Base-by-base conservation (phyloP, 1,140 invertebrate genomes). In the Colletes latitarsis region DNA sequence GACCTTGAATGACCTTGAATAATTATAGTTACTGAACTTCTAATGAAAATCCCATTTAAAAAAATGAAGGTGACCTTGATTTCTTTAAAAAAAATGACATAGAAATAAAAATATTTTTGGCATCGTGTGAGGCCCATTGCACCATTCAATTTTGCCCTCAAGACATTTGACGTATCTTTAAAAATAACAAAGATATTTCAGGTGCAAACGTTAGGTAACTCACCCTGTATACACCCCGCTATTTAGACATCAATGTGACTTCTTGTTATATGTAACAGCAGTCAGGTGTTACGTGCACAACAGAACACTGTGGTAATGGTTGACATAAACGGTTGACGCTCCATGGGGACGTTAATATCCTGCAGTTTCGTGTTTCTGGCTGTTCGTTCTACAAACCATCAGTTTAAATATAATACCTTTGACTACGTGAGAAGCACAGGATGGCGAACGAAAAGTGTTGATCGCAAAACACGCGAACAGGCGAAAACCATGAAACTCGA, bases 291-390 rank as follows among this genome's bases (percentile, higher is more conserved):
- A 30, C 21, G 2, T 30, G 6, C 5, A 15, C 3, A 55, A n/a
- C 14, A 3, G 55, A 62, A 41, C 8, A 57, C 17, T n/a, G 57
- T 58, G 39, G 49, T 43, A 53, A 71, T 43, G 15, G 73, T 58
- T 19, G 66, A 12, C 21, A n/a, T 30, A 64, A 60, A 30, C 41
- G 39, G 75, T 73, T n/a, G 19, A 14, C 5, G 14, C 15, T 21
- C 14, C 2, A 17, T 3, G 30, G 15, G 10, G 19, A 62, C 21
- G 43, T 39, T 30, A 68, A 55, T 74, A 57, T 62, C 73, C 39
- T 19, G n/a, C 68, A 77, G 84, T 85, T 77, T 77, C 64, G 39
- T 49, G 57, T n/a, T 75, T 84, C 55, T 49, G 78, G n/a, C 6
- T 15, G 46, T 41, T 72, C n/a, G 53, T 66, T 77, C 41, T 12